A percentile compares a stretch with the other conserved stretches of the same genome.
Evolutionary conservation across 2,888 invertebrate genomes (phyloP).

Genomic region (Leptodirus hochenwartii): DNA sequence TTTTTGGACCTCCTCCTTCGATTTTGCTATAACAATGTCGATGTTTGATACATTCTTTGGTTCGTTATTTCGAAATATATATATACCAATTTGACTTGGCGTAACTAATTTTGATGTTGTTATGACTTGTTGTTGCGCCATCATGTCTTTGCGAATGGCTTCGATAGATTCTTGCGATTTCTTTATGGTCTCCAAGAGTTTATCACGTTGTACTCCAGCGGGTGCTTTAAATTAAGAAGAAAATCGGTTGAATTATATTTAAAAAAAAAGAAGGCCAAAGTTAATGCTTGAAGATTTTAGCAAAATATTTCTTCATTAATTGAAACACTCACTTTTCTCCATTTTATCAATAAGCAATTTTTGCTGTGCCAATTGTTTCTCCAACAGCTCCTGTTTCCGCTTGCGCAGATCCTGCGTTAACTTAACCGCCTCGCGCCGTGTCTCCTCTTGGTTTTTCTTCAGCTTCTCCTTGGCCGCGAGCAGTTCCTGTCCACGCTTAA

Average conservation of each 20-base stretch:
- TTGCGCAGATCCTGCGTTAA: slow-evolving; percentile 66
- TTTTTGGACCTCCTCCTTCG: slow-evolving; percentile 67
- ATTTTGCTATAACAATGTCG: too few species aligned
- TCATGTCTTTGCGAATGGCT: slow-evolving; percentile 47
- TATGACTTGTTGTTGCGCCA: slow-evolving; percentile 21
- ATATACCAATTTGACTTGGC: too few species aligned
- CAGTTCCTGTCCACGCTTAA: slow-evolving; percentile 36
- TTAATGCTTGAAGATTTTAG: too few species aligned
- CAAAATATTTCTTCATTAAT: too few species aligned
- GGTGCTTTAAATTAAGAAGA: slow-evolving; percentile 26
- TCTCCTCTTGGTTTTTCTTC: slow-evolving; percentile 56
- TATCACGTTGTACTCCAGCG: slow-evolving; percentile 53
- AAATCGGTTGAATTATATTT: neutral
- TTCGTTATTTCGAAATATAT: slow-evolving; percentile 8
- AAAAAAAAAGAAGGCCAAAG: too few species aligned
- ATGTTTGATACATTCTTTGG: too few species aligned
- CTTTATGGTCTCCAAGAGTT: slow-evolving; percentile 63
- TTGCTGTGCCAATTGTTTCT: slow-evolving; percentile 79
- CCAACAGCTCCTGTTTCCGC: slow-evolving; percentile 69
- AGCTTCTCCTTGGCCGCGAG: slow-evolving; percentile 45
- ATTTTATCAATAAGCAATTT: slow-evolving; percentile 63
- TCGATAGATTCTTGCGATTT: slow-evolving; percentile 71
- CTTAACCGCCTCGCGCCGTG: slow-evolving; percentile 54
- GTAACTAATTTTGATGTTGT: slow-evolving; percentile 10
- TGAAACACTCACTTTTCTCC: slow-evolving; percentile 41